A percentile compares a stretch with the other conserved stretches of the same genome.
These are phyloP conservation scores for Prionailurus bengalensis DNA, from an alignment of 2,113 vertebrate genomes.

Conservation along the genomic window DNA sequence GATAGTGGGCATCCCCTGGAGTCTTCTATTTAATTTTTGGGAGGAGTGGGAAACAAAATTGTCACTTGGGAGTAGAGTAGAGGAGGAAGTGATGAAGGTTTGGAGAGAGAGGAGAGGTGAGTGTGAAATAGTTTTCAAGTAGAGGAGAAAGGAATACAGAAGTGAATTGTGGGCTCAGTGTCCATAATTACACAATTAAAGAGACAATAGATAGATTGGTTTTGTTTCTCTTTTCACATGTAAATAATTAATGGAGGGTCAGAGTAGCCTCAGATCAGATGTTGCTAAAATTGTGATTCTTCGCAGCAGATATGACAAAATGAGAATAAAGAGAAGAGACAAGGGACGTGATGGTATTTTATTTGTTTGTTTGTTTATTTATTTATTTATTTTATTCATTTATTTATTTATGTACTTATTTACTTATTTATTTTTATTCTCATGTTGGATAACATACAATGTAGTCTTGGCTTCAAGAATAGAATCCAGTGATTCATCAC, in stretches of 20 bases:
- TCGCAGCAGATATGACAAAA: neutral
- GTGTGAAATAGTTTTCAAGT: neutral
- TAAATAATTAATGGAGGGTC: neutral
- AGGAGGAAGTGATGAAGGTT: neutral
- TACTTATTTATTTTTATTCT: no score
- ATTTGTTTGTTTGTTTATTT: no score
- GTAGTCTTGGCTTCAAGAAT: no score
- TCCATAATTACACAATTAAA: neutral
- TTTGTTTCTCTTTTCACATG: neutral
- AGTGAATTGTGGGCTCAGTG: neutral
- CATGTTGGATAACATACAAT: no score
- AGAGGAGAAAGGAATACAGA: neutral
- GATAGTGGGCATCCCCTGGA: neutral
- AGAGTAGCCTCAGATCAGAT: neutral
- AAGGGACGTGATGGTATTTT: neutral
- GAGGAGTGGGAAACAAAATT: neutral
- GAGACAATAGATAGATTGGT: neutral
- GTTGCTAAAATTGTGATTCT: neutral
- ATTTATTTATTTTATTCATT: no score
- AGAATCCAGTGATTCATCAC: no score
- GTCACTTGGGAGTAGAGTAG: neutral
- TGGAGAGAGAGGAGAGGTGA: neutral
- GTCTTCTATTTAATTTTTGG: neutral
- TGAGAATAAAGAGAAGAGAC: neutral
- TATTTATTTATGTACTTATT: no score